Percentiles rank a stretch among this genome's conserved stretches.
Conservation (phyloP, 2,888 invertebrate species). For the Chymomyza amoena region DNA sequence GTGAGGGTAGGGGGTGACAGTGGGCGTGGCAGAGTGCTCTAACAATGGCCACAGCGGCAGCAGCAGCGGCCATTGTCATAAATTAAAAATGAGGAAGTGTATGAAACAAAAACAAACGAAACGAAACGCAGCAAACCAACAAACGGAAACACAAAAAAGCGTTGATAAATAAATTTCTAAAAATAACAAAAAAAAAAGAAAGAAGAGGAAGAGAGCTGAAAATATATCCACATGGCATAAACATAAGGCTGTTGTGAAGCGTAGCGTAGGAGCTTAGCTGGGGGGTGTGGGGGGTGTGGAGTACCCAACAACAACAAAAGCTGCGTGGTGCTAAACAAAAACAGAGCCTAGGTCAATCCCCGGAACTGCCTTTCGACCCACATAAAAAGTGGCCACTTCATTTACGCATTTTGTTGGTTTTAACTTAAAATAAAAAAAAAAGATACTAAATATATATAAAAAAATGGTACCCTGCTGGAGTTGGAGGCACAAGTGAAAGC, state of each 20-base stretch:
- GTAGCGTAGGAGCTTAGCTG: not conserved
- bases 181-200: constrained; percentile 34
- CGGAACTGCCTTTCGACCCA: not conserved
- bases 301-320: constrained; percentile 26
- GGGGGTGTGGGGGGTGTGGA: not conserved
- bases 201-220: not conserved
- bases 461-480: not conserved
- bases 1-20: not conserved
- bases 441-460: not conserved
- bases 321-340: constrained; percentile 11
- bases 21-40: constrained; percentile 31
- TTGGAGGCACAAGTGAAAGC: constrained; percentile 21
- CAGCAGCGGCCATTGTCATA: constrained; percentile 65
- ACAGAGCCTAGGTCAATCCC: not conserved
- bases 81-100: constrained; percentile 73
- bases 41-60: constrained; percentile 53
- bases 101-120: constrained; percentile 68
- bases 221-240: constrained; percentile 6
- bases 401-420: not conserved
- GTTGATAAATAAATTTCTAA: constrained; percentile 65
- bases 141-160: constrained; percentile 64
- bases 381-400: not conserved
- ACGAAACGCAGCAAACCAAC: constrained; percentile 36
- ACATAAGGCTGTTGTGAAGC: constrained; percentile 18
- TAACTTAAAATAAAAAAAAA: not conserved